Evolutionary conservation across 2,113 vertebrate species (phyloP).

Genomic region (Callorhinus ursinus): DNA sequence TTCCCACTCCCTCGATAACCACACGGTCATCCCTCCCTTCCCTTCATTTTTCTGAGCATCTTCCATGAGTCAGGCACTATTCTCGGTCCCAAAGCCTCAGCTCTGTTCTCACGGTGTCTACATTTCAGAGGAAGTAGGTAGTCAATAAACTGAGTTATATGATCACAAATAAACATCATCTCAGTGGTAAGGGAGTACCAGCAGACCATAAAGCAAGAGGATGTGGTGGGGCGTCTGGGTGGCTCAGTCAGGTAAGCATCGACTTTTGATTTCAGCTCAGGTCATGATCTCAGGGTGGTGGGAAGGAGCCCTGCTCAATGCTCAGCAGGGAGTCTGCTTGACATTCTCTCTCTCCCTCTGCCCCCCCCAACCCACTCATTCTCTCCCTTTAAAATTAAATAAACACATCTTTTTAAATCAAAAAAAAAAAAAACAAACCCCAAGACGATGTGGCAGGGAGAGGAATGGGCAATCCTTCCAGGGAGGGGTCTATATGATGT

Average conservation of each 20-base stretch:
- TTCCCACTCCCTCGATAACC: background rate
- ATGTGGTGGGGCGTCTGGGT: background rate
- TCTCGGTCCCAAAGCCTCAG: background rate
- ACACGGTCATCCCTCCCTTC: fast-evolving
- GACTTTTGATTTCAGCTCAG: background rate
- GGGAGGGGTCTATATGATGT: background rate
- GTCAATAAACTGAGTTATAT: background rate
- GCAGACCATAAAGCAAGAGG: background rate
- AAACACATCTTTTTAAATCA: background rate
- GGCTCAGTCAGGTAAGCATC: background rate
- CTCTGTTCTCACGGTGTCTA: background rate
- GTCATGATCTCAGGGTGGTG: background rate
- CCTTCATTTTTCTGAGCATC: background rate
- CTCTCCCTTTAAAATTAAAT: background rate
- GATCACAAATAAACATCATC: background rate
- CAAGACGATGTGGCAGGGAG: background rate
- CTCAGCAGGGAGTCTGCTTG: background rate
- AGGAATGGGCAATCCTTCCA: background rate
- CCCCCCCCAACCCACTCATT: background rate
- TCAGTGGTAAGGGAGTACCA: background rate
- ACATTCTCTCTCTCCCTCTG: background rate
- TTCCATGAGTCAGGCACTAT: background rate
- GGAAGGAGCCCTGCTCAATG: too few relatives aligned
- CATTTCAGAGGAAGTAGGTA: background rate
- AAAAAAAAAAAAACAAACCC: background rate